phyloP scores from a whole-genome alignment of 2,113 vertebrate species.

The Microcebus lehilahytsara region DNA sequence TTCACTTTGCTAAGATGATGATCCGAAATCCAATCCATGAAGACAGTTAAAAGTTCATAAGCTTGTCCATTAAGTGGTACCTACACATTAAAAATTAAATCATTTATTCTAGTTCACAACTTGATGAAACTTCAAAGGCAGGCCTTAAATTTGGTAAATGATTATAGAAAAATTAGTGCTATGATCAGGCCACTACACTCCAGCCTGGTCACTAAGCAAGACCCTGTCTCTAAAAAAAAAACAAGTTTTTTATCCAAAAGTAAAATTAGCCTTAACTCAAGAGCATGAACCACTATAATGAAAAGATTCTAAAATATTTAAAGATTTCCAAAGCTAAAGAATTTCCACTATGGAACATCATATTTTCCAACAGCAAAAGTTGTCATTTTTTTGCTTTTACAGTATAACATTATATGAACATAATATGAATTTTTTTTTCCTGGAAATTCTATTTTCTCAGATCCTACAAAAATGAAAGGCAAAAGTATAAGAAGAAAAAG shows the following conservation, averaged over 20 bases:
- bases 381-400: not conserved
- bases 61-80: conserved; percentile 75
- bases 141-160: not conserved
- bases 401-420: not conserved
- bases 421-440: not conserved
- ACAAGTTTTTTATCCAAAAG: not conserved
- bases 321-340: not conserved
- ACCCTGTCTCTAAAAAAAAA: too few species aligned
- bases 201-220: too few species aligned
- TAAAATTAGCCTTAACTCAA: not conserved
- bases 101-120: conserved; percentile 1
- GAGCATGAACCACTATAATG: not conserved
- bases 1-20: conserved; percentile 81
- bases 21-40: conserved; percentile 92
- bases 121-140: conserved; percentile 23
- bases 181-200: too few species aligned
- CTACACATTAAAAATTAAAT: conserved; percentile 77
- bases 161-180: not conserved
- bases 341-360: not conserved
- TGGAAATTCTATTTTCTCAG: not conserved
- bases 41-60: conserved; percentile 85
- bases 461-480: not conserved
- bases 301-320: not conserved
- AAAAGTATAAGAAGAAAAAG: not conserved
- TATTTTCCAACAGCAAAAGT: not conserved